Conservation (phyloP, 1,140 invertebrate genomes). For the Scaptodrosophila lebanonensis region DNA sequence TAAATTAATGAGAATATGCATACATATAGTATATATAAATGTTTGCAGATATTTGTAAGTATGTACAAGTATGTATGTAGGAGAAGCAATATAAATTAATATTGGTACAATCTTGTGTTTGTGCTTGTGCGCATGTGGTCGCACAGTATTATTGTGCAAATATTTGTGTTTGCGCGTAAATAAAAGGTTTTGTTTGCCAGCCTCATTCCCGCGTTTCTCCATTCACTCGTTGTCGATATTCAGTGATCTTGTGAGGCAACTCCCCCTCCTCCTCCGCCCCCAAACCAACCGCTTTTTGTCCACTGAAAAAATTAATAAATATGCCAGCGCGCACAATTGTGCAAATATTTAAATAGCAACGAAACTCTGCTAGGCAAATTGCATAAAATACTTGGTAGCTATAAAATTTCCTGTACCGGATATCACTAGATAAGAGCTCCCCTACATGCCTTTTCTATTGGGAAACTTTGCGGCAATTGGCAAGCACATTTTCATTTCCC, state of each 20-base stretch:
- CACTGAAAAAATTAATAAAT: background rate
- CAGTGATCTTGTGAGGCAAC: conserved; percentile 68
- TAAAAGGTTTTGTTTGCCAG: conserved; percentile 13
- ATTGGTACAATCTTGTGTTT: conserved; percentile 17
- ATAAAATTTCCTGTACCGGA: conserved; percentile 20
- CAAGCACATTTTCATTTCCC: background rate
- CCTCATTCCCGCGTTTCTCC: background rate
- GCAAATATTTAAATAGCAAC: conserved; percentile 56
- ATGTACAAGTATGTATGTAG: background rate
- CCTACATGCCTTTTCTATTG: no score
- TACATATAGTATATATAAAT: conserved; percentile 30
- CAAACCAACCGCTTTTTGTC: conserved; percentile 58
- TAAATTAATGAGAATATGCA: no score
- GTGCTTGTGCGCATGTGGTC: conserved; percentile 47
- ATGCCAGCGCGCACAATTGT: conserved; percentile 37
- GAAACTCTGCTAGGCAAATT: conserved; percentile 33
- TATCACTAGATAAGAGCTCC: conserved; percentile 31
- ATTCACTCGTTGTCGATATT: conserved; percentile 36
- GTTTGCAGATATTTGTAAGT: conserved; percentile 28
- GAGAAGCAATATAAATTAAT: no score
- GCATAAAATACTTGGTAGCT: no score
- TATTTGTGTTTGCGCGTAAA: conserved; percentile 57
- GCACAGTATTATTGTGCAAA: conserved; percentile 58
- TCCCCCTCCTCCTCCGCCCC: no score
- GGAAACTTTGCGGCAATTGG: no score